Conservation (phyloP, 2,888 invertebrate species). For the Andrena minutula region DNA sequence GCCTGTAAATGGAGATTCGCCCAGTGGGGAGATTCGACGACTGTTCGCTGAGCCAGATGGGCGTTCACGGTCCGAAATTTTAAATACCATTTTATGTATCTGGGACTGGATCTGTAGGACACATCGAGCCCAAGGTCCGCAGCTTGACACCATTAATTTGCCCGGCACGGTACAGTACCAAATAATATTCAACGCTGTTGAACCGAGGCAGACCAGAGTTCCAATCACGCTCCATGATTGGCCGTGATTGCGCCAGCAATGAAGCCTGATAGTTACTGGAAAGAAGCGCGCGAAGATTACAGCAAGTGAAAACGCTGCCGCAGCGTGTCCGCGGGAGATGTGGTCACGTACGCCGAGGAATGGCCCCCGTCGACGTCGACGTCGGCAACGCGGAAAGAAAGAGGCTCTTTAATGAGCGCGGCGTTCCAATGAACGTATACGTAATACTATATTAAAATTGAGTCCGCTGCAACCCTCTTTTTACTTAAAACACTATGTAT, state of each 20-base stretch:
- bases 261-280: constrained; percentile 7
- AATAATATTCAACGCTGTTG: constrained; percentile 9
- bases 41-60: neutral
- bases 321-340: constrained; percentile 9
- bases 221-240: constrained; percentile 10
- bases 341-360: neutral
- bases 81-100: neutral
- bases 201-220: neutral
- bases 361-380: neutral
- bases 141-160: neutral
- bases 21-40: too few species aligned
- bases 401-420: neutral
- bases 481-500: constrained; percentile 54
- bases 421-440: constrained; percentile 4
- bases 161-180: neutral
- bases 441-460: constrained; percentile 67
- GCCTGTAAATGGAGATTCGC: too few species aligned
- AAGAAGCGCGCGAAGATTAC: constrained; percentile 2
- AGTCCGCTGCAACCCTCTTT: constrained; percentile 74
- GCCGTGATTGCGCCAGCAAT: constrained; percentile 11
- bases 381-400: neutral
- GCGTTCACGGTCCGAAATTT: neutral
- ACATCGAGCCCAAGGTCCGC: neutral
- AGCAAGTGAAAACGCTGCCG: neutral
- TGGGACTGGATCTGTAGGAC: neutral